Base-by-base conservation (phyloP, 2,888 invertebrate species). In the Acrobasis suavella region DNA sequence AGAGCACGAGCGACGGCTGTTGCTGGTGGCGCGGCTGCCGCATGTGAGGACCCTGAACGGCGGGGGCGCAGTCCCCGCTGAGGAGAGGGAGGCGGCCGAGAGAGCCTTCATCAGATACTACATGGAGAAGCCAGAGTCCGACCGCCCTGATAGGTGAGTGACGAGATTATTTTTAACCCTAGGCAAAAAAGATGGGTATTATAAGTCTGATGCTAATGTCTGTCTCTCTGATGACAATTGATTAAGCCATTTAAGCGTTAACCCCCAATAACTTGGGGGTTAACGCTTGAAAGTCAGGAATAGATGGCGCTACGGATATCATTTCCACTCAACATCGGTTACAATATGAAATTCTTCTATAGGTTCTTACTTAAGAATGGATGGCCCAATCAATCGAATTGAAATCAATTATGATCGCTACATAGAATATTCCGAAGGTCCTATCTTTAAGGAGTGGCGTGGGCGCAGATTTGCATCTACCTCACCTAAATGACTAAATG, bases 11-110 rank as follows among this genome's bases (percentile, higher is more conserved):
- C 93, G 98, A 63, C 93, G 98, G 60, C 96, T 98, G 83, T 93
- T 98, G 64, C 89, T 98, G 61, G 96, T 98, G 58, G 98, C 98
- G 12, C 94, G 98, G 67, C 92, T 98, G 66, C 98, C 98, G 50
- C 96, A 96, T 82, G 95, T 98, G 55, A 94, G 95, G 69, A 96
- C 96, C 61, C 90, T 98, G 51, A 98, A 98, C 89, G 98, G 98
- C 0, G 98, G 98, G 63, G 97, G 96, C 16, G 94, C 94, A 14
- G 97, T 98, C 71, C 95, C 95, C 46, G 93, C 93, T 0, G 96
- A 96, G 72, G 98, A 98, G 83, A 93, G 98, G 64, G 98, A 98
- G 85, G 96, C 97, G 78, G 97, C 98, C 14, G 98, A 98, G 84
- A 93, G 98, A 65, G 97, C 98, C 69, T 98, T 98, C 86, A 97